A percentile compares a stretch with the other conserved stretches of the same genome.
Evolutionary conservation across 2,888 invertebrate species (phyloP).

Genomic region (Synanthedon formicaeformis): DNA sequence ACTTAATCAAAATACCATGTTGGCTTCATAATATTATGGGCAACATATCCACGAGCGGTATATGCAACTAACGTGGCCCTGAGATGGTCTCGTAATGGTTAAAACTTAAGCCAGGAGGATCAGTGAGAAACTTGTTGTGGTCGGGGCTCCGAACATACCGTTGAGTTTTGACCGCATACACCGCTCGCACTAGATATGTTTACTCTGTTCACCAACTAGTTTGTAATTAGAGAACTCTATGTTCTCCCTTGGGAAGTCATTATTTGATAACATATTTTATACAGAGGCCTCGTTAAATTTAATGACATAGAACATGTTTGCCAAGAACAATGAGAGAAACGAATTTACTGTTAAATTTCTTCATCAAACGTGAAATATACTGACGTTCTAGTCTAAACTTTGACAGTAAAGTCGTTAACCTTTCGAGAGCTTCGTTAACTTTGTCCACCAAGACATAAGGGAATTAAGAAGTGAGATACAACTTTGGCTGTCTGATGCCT

Average conservation of each 20-base stretch:
- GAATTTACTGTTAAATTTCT: too few relatives aligned
- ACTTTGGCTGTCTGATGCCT: neutral
- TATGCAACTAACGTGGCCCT: constrained; percentile 2
- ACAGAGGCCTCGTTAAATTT: neutral
- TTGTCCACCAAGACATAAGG: neutral
- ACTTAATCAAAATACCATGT: constrained; percentile 10
- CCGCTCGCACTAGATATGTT: constrained; percentile 32
- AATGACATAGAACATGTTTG: neutral
- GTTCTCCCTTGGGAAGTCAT: constrained; percentile 25
- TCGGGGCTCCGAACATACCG: constrained; percentile 6
- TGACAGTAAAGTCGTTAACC: neutral
- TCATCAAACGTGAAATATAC: too few relatives aligned
- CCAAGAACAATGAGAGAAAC: too few relatives aligned
- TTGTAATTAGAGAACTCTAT: constrained; percentile 38
- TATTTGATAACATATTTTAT: neutral
- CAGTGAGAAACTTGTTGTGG: constrained; percentile 14
- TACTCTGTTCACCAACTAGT: constrained; percentile 32
- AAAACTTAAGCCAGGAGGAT: constrained; percentile 14
- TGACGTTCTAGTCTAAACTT: neutral
- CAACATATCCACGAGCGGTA: constrained; percentile 4
- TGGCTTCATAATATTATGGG: constrained; percentile 6
- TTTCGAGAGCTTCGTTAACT: neutral
- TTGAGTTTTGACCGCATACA: constrained; percentile 30
- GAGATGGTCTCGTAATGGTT: constrained; percentile 8
- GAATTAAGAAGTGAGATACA: neutral